These are phyloP conservation scores for Enteromius radiatus DNA, from an alignment of 2,797 vertebrate genomes.

Conservation along the genomic window DNA sequence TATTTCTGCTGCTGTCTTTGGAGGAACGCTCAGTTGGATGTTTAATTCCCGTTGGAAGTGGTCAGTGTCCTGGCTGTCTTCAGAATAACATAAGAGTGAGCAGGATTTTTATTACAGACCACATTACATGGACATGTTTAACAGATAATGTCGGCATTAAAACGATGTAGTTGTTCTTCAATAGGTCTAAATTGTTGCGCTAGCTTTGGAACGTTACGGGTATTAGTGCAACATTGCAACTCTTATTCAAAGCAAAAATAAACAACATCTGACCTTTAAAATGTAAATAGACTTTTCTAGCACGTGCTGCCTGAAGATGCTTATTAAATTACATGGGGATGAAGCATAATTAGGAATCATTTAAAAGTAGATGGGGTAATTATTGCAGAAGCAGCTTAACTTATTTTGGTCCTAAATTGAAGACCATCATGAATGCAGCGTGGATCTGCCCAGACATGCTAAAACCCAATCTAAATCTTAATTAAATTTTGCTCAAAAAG, in stretches of 20 bases:
- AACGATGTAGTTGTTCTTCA: not conserved
- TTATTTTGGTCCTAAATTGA: conserved; percentile 81
- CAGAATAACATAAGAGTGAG: conserved; percentile 55
- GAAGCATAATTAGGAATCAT: conserved; percentile 80
- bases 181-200: conserved; percentile 44
- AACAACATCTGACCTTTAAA: conserved; percentile 71
- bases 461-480: conserved; percentile 86
- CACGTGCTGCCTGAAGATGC: conserved; percentile 63
- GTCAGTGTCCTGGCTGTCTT: conserved; percentile 81
- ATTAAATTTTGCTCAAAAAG: conserved; percentile 83
- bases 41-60: conserved; percentile 84
- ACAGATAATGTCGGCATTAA: not conserved
- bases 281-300: conserved; percentile 66
- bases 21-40: conserved; percentile 85
- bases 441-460: conserved; percentile 81
- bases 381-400: conserved; percentile 82
- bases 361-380: conserved; percentile 81
- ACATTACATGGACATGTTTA: not conserved
- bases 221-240: conserved; percentile 38
- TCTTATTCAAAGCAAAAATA: conserved; percentile 57
- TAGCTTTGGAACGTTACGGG: not conserved
- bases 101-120: not conserved
- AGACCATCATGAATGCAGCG: conserved; percentile 74
- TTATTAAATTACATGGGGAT: conserved; percentile 80
- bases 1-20: conserved; percentile 85